Base-by-base conservation (phyloP, 2,888 invertebrate species). In the Erebia aethiops region DNA sequence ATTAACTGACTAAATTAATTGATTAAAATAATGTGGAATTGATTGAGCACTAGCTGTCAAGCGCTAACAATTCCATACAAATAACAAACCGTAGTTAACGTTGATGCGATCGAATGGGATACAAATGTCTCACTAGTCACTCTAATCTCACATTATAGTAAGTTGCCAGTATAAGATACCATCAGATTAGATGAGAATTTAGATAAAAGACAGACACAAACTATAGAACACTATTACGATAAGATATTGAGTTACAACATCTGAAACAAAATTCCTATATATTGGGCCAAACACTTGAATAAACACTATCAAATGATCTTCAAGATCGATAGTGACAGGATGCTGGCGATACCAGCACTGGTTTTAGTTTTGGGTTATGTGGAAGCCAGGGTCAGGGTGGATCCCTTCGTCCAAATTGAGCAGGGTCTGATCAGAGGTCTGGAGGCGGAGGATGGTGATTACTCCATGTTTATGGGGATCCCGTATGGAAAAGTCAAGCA, bases 381-480 rank as follows among this genome's bases (percentile, higher is more conserved):
- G 14, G 21, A 66, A 11, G 72, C 65, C 1, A 56, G 51, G 26
- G 60, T 66, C 8, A 78, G 84, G 18, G 74, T 84, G 64, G 84
- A 84, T 58, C 88, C 86, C 1, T 70, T 88, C 61, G 88, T 87
- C 4, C 78, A 83, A n/a, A 81, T 86, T 0, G 81, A 81, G 67
- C 70, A 80, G 5, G 88, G 88, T 0, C 70, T 82, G 52, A 84
- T 88, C 35, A 77, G 82, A 54, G 88, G 89, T 7, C 66, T 87
- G 16, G 78, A 71, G 60, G 82, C 86, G 7, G 18, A 77, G 0
- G 84, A 86, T 76, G 86, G 85, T 0, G 77, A 81, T 56, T 86
- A 87, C 71, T 78, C 84, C 2, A 87, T 87, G 84, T 88, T 86
- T 61, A 76, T 88, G 79, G 88, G 88, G 11, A 84, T 88, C 75